Evolutionary conservation across 2,888 invertebrate species (phyloP).

Genomic region (Drosophila monieri): DNA sequence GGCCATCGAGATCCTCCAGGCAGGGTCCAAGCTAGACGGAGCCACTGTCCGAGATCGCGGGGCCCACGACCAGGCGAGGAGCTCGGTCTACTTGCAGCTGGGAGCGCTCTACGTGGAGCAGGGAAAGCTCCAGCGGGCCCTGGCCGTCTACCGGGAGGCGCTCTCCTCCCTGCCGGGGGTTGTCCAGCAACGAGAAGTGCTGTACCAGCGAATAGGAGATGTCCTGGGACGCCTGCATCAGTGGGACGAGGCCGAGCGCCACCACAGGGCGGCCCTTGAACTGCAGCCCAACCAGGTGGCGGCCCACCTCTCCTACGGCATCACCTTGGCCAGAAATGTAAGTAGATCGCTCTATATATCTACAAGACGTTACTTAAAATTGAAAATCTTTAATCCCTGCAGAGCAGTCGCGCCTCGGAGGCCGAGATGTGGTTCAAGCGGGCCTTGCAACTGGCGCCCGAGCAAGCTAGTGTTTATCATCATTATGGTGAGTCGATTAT

Average conservation of each 20-base stretch:
- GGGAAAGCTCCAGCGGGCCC: conserved; percentile 91
- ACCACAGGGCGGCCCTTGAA: conserved; percentile 93
- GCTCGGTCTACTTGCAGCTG: conserved; percentile 94
- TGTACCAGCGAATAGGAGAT: conserved; percentile 94
- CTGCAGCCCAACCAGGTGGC: conserved; percentile 94
- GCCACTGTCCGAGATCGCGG: conserved; percentile 92
- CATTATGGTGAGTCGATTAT: conserved; percentile 90
- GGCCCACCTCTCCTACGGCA: conserved; percentile 95
- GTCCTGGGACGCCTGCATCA: conserved; percentile 92
- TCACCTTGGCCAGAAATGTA: conserved; percentile 95
- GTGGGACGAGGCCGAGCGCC: conserved; percentile 93
- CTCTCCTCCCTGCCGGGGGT: conserved; percentile 91
- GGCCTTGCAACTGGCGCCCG: conserved; percentile 92
- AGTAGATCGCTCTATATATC: conserved; percentile 81
- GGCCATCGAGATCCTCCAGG: conserved; percentile 91
- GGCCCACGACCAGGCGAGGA: conserved; percentile 94
- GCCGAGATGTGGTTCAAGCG: conserved; percentile 95
- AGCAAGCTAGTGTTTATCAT: conserved; percentile 93
- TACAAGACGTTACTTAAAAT: neutral
- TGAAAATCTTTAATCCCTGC: conserved; percentile 49
- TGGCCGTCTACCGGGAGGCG: conserved; percentile 95
- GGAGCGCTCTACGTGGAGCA: conserved; percentile 94
- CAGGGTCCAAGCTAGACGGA: conserved; percentile 93
- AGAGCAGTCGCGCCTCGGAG: conserved; percentile 92
- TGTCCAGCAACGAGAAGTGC: conserved; percentile 86